Conservation (phyloP, 2,797 vertebrate genomes). For the Eupleurogrammus muticus region DNA sequence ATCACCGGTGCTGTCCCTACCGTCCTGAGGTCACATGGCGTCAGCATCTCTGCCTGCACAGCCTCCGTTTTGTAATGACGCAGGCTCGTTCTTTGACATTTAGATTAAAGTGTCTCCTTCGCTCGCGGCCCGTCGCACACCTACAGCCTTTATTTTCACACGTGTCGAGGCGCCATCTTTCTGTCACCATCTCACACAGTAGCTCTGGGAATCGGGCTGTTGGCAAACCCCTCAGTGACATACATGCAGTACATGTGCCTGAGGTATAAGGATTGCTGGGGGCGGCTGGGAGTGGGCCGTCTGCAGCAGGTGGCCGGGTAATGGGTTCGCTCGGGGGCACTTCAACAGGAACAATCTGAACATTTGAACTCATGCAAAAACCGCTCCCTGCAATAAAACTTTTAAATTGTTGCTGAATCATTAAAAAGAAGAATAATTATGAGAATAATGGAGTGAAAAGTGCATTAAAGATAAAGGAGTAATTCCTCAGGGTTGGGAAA, state of each 20-base stretch:
- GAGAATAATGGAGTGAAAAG: slow-evolving; percentile 1
- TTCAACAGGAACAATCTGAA: background rate
- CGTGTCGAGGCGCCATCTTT: slow-evolving; percentile 33
- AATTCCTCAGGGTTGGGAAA: background rate
- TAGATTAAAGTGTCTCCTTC: slow-evolving; percentile 31
- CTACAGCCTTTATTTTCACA: slow-evolving; percentile 40
- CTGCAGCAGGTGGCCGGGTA: slow-evolving; percentile 32
- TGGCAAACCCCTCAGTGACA: background rate
- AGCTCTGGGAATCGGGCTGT: slow-evolving; percentile 16
- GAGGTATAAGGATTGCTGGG: slow-evolving; percentile 13
- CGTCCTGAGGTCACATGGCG: slow-evolving; percentile 16
- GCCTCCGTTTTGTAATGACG: slow-evolving; percentile 35
- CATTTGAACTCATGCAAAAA: no score
- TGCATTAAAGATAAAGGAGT: background rate
- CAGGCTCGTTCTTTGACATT: slow-evolving; percentile 53
- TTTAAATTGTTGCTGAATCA: background rate
- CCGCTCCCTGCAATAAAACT: background rate
- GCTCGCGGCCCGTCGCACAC: slow-evolving; percentile 30
- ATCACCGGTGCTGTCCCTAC: background rate
- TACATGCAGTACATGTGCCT: slow-evolving; percentile 21
- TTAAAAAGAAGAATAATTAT: background rate
- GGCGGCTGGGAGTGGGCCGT: slow-evolving; percentile 3
- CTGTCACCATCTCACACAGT: slow-evolving; percentile 20
- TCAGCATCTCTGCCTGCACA: slow-evolving; percentile 9
- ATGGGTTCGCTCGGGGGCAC: slow-evolving; percentile 28